Base-by-base conservation (phyloP, 2,113 vertebrate genomes). In the Chionomys nivalis region DNA sequence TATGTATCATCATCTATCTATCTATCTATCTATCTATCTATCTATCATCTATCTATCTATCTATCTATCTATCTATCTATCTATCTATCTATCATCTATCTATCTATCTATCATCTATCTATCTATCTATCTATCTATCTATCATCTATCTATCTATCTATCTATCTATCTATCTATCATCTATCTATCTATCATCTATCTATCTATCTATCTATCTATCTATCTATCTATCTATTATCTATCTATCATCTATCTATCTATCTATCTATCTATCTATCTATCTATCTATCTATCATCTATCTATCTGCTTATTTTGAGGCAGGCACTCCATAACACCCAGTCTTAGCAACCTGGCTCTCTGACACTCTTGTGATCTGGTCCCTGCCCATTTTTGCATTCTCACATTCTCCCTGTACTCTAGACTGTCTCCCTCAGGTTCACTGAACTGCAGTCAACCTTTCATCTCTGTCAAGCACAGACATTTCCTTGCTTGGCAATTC, bases 291-390 rank as follows among this genome's bases (percentile, higher is more conserved):
- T 81, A 3, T 58, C 17, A n/a, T n/a, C n/a, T 58, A 7, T 39
- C 16, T 93, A 23, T n/a, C 13, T 31, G 4, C 14, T 36, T 68
- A 68, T 91, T 88, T 73, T 24, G 12, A 28, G 39, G 42, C 63
- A 91, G 9, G 7, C 39, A 17, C 7, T 49, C 28, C 4, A 0
- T 47, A 6, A 7, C 1, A 10, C 3, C n/a, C 16, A 14, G 1
- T 55, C 23, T 92, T 52, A 42, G 52, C 14, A 36, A 28, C 31
- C 1, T 39, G 47, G 19, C 21, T n/a, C 3, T 55, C 36, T 11
- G 44, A 24, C 39, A 31, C 5, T 77, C 23, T 16, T 31, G 42
- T 5, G 75, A 82, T 19, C 28, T 21, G 5, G 5, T 21, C 55
- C 26, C 31, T 68, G 42, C 12, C n/a, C 33, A 21, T 28, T 21